A percentile compares a stretch with the other conserved stretches of the same genome.
Evolutionary conservation across 2,888 invertebrate genomes (phyloP).

Genomic region (Pollenia amentaria): DNA sequence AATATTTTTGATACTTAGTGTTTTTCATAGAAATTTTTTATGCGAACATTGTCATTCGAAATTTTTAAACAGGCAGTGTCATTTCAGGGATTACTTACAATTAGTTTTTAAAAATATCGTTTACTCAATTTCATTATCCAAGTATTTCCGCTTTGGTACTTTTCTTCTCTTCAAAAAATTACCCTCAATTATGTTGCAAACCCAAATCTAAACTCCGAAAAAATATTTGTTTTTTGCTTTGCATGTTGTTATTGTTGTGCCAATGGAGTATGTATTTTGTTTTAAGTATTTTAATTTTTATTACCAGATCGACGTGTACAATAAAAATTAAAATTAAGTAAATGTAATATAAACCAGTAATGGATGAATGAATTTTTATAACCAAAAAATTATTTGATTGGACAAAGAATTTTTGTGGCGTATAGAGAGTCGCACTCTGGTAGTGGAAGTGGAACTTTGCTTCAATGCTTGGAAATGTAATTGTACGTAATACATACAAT

Average conservation of each 20-base stretch:
- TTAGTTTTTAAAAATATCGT: too few relatives aligned
- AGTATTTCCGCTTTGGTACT: neutral
- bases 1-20: too few relatives aligned
- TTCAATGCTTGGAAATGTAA: conserved; percentile 52
- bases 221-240: neutral
- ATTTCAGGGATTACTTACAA: too few relatives aligned
- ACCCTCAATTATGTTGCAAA: neutral
- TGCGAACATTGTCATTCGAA: too few relatives aligned
- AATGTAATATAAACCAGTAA: conserved; percentile 62
- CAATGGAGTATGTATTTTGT: conserved; percentile 30
- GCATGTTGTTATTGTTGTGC: neutral
- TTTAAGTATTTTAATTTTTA: conserved; percentile 46
- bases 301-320: conserved; percentile 47
- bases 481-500: neutral
- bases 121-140: too few relatives aligned
- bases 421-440: conserved; percentile 4
- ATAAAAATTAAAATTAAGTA: conserved; percentile 28
- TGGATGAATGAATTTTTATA: conserved; percentile 62
- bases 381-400: conserved; percentile 38
- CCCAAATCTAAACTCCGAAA: neutral
- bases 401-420: conserved; percentile 34
- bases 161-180: neutral
- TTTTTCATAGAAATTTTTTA: too few relatives aligned
- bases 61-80: too few relatives aligned
- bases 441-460: conserved; percentile 66